phyloP scores from a whole-genome alignment of 2,797 vertebrate species.

The Streptopelia turtur region DNA sequence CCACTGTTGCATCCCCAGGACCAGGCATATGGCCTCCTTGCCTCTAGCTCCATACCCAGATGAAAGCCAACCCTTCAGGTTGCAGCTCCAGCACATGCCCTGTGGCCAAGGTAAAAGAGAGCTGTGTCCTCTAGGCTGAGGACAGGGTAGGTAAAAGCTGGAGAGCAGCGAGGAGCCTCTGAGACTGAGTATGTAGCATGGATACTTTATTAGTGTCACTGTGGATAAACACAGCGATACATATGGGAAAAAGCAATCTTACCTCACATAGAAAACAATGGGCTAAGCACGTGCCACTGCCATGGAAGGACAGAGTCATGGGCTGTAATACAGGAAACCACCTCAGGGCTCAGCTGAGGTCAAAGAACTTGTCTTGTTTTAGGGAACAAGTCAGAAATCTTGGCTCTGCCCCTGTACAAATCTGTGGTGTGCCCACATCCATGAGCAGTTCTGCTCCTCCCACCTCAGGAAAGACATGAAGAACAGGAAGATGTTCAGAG shows the following conservation, averaged over 20 bases:
- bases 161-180: background rate
- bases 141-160: background rate
- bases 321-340: background rate
- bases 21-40: background rate
- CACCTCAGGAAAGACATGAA: background rate
- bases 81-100: background rate
- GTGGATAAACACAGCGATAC: background rate
- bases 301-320: fast-evolving
- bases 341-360: background rate
- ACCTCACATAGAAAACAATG: background rate
- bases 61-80: background rate
- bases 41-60: background rate
- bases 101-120: background rate
- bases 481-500: background rate
- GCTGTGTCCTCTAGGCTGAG: background rate
- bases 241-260: background rate
- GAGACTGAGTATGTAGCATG: fast-evolving
- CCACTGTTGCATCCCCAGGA: background rate
- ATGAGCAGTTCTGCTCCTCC: background rate
- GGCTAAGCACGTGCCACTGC: background rate
- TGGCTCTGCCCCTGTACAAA: background rate
- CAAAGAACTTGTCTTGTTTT: background rate
- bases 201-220: background rate
- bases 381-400: background rate
- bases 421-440: background rate